phyloP scores from a whole-genome alignment of 2,113 vertebrate genomes.

The Motacilla alba region DNA sequence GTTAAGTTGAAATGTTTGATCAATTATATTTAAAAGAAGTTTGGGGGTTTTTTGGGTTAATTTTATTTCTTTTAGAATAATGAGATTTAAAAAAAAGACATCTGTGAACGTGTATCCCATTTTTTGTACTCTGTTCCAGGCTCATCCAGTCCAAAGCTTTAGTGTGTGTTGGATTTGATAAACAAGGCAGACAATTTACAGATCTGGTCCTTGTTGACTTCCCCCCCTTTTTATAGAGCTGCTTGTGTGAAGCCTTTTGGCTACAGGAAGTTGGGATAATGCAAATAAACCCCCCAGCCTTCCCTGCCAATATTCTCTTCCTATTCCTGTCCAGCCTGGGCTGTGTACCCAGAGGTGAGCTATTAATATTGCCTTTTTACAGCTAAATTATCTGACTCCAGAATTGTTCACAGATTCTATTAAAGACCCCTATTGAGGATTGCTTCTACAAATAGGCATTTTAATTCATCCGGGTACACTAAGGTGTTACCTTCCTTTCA shows the following conservation, averaged over 20 bases:
- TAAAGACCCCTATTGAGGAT: slow-evolving; percentile 81
- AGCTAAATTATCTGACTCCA: slow-evolving; percentile 78
- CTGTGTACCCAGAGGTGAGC: slow-evolving; percentile 73
- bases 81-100: neutral
- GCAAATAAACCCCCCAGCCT: neutral
- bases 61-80: neutral
- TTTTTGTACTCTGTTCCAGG: neutral
- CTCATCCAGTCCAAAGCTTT: neutral
- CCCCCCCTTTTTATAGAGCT: neutral
- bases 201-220: neutral
- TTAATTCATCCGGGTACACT: slow-evolving; percentile 82
- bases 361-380: slow-evolving; percentile 80
- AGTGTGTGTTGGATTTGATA: neutral
- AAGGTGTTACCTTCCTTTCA: slow-evolving; percentile 82
- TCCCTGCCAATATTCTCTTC: slow-evolving; percentile 37
- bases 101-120: neutral
- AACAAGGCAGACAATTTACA: neutral
- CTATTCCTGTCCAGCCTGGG: slow-evolving; percentile 61
- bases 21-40: neutral
- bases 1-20: neutral
- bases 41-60: neutral
- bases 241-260: neutral
- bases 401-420: slow-evolving; percentile 80
- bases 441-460: slow-evolving; percentile 80
- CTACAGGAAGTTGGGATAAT: neutral